Base-by-base conservation (phyloP, 1,140 invertebrate species). In the Euwallacea similis region DNA sequence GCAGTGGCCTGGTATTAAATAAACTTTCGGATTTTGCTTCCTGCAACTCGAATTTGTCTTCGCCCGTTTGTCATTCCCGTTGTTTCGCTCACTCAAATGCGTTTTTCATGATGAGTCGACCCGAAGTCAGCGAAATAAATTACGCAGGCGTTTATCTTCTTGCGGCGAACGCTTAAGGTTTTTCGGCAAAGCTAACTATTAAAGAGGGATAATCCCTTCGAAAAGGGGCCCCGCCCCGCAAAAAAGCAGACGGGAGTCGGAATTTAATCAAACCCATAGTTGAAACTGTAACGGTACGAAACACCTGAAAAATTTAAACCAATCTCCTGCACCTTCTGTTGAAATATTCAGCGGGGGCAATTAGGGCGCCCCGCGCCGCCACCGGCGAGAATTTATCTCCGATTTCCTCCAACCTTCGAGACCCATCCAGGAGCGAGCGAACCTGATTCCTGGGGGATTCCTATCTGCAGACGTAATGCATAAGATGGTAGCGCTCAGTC, bases 381-480 rank as follows among this genome's bases (percentile, higher is more conserved):
- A 43, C 21, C 11, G 13, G 9, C 46, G 61, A 50, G 47, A 63
- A 63, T 63, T 63, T 63, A 63, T 63, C 61, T 60, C 58, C 61
- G 61, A 63, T 63, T 63, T 50, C 59, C 9, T 50, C 9, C 43
- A 46, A 63, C 61, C 61, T 63, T 11, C 10, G 61, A 63, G 61
- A 63, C 43, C 46, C 43, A 63, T 63, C 61, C 44, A 33, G 43
- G 47, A 63, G 44, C 61, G 61, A 47, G 33, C 59, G 10, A 61
- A 42, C 10, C 59, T 21, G 42, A 21, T 47, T 63, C 61, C 61
- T 63, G 44, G 21, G 61, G 61, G 61, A 63, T 63, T 63, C n/a
- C 61, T 63, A 47, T 50, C 61, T 63, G 44, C 61, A 63, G 61
- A 63, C 61, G 61, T 63, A 63, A 63, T 63, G 61, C 61, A 63